Evolutionary conservation across 23 tunicate species (phyloP).

Genomic region (Trididemnum clinides): DNA sequence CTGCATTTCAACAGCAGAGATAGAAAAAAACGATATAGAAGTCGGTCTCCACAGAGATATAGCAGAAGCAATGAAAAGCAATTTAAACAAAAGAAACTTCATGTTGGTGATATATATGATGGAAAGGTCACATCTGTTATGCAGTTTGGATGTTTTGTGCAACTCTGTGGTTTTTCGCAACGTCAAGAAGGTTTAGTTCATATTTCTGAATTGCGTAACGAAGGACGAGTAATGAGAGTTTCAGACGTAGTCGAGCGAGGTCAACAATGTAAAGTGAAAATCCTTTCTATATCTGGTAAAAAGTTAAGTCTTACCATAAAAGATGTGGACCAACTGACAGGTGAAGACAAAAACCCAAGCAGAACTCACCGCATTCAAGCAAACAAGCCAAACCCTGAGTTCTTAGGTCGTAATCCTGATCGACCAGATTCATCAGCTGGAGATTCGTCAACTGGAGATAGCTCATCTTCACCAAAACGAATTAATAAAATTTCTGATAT

Average conservation of each 20-base stretch:
- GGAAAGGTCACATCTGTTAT: slow-evolving; percentile 88
- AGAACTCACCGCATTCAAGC: slow-evolving; percentile 71
- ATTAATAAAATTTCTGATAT: slow-evolving; percentile 88
- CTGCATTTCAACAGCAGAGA: neutral
- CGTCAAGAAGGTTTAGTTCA: slow-evolving; percentile 88
- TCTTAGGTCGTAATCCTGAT: slow-evolving; percentile 86
- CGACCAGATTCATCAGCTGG: slow-evolving; percentile 46
- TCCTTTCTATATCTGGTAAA: slow-evolving; percentile 81
- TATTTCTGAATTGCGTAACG: slow-evolving; percentile 78
- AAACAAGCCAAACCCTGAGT: slow-evolving; percentile 34
- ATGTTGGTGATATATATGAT: slow-evolving; percentile 81
- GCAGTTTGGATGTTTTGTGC: slow-evolving; percentile 98
- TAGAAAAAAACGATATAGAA: neutral
- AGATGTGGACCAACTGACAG: slow-evolving; percentile 93
- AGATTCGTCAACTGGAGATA: neutral
- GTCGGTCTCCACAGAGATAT: slow-evolving; percentile 50
- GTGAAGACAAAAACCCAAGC: slow-evolving; percentile 89
- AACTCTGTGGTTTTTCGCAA: slow-evolving; percentile 68
- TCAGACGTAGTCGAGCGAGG: slow-evolving; percentile 87
- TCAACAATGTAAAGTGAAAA: slow-evolving; percentile 88
- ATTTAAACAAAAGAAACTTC: slow-evolving; percentile 28
- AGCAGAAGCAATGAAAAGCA: slow-evolving; percentile 10
- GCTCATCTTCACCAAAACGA: slow-evolving; percentile 30
- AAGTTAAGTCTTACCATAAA: slow-evolving; percentile 80
- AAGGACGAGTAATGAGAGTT: slow-evolving; percentile 80